These are phyloP conservation scores for Oopsacas minuta DNA, from an alignment of 37 sponge, comb jelly and placozoan species.

Conservation along the genomic window DNA sequence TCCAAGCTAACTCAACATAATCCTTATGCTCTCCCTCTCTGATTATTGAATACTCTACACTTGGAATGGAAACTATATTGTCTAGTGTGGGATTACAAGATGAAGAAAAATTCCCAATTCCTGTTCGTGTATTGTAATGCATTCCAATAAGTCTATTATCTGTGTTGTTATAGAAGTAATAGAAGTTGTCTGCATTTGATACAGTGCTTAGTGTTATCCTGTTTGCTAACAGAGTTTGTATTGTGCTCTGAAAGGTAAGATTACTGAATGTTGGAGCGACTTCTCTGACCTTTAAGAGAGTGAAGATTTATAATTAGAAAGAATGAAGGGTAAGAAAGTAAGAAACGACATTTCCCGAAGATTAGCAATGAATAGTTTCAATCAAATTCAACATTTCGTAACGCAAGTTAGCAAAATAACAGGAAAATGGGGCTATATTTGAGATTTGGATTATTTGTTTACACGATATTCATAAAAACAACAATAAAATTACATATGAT, in stretches of 20 bases:
- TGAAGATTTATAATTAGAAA: no score
- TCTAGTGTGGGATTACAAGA: neutral
- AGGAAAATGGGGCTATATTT: no score
- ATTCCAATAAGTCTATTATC: neutral
- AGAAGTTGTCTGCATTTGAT: neutral
- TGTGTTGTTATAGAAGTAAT: neutral
- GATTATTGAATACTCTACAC: neutral
- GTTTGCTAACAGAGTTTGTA: neutral
- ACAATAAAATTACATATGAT: no score
- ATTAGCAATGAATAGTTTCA: no score
- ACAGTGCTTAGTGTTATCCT: neutral
- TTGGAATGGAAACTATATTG: neutral
- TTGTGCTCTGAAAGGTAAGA: neutral
- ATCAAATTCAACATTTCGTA: no score
- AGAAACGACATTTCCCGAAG: no score
- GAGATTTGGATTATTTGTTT: no score
- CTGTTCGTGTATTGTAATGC: neutral
- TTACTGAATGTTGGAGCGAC: neutral
- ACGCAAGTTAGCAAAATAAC: no score
- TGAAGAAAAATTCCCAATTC: neutral
- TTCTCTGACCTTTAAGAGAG: neutral
- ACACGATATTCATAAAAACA: no score
- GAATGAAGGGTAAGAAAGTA: no score
- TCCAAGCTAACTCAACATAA: slow-evolving; percentile 13
- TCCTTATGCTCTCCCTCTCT: neutral